Percentiles rank a stretch among this genome's conserved stretches.
These are phyloP conservation scores for Aleadryas rufinucha DNA, from an alignment of 2,113 vertebrate genomes.

Conservation along the genomic window DNA sequence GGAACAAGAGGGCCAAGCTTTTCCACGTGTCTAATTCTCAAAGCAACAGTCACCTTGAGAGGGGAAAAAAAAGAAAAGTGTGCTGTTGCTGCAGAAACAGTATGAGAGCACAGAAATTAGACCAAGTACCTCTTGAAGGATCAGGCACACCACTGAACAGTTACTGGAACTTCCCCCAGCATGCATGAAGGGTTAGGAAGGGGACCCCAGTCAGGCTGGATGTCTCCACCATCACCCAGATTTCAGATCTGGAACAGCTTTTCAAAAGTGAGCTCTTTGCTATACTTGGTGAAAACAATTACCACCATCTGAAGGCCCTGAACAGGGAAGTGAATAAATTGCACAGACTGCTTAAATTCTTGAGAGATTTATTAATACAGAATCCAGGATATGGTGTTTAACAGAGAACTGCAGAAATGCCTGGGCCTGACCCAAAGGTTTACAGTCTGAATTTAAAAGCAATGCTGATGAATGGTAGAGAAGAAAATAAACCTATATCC, in stretches of 20 bases:
- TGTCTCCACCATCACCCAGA: neutral
- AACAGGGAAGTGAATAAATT: neutral
- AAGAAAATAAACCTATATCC: neutral
- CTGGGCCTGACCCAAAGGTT: neutral
- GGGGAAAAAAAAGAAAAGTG: neutral
- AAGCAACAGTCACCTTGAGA: neutral
- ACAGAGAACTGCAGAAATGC: neutral
- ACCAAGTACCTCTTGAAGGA: neutral
- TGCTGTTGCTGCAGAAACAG: constrained; percentile 30
- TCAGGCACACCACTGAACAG: neutral
- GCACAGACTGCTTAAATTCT: neutral
- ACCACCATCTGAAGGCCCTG: neutral
- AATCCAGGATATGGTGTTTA: neutral
- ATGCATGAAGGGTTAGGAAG: neutral
- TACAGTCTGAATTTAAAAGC: neutral
- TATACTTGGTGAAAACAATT: neutral
- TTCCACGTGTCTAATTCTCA: neutral
- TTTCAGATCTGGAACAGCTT: neutral
- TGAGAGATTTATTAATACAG: neutral
- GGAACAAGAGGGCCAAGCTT: neutral
- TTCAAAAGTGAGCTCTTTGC: neutral
- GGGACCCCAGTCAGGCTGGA: neutral
- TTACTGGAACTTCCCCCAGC: neutral
- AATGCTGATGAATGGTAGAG: neutral
- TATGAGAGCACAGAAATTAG: neutral